Percentiles rank a stretch among this genome's conserved stretches.
phyloP scores from a whole-genome alignment of 2,888 invertebrate species.

The Agrotis segetum region DNA sequence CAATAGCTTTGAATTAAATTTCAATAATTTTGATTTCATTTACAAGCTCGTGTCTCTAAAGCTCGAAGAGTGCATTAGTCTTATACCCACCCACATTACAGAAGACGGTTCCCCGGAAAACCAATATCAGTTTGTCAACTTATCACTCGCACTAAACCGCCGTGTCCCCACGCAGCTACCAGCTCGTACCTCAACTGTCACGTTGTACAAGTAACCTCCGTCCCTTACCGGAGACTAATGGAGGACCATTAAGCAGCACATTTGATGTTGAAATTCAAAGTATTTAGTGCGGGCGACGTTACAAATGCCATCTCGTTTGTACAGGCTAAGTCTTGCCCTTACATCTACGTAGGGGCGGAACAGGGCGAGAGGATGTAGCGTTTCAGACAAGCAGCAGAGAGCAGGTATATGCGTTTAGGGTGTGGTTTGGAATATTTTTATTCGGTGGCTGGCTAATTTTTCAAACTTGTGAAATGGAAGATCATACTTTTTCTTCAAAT shows the following conservation, averaged over 20 bases:
- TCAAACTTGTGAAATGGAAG: no score
- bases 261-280: constrained; percentile 56
- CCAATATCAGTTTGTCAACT: constrained; percentile 11
- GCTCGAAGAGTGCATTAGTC: no score
- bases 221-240: constrained; percentile 45
- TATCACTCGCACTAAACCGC: neutral
- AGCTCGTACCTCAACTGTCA: constrained; percentile 3
- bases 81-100: no score
- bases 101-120: constrained; percentile 3
- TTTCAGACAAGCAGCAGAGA: no score
- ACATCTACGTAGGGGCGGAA: constrained; percentile 49
- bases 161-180: neutral
- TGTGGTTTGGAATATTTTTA: no score
- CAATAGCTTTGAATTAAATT: no score
- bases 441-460: no score
- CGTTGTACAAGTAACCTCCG: constrained; percentile 1
- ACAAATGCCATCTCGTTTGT: constrained; percentile 68
- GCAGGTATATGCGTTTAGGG: no score
- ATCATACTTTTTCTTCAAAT: no score
- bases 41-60: no score
- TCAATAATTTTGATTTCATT: no score
- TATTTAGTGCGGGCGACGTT: constrained; percentile 58
- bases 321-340: constrained; percentile 57
- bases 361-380: constrained; percentile 27
- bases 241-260: constrained; percentile 47